Conservation (phyloP, 2,888 invertebrate species). For the Parnassius mnemosyne region DNA sequence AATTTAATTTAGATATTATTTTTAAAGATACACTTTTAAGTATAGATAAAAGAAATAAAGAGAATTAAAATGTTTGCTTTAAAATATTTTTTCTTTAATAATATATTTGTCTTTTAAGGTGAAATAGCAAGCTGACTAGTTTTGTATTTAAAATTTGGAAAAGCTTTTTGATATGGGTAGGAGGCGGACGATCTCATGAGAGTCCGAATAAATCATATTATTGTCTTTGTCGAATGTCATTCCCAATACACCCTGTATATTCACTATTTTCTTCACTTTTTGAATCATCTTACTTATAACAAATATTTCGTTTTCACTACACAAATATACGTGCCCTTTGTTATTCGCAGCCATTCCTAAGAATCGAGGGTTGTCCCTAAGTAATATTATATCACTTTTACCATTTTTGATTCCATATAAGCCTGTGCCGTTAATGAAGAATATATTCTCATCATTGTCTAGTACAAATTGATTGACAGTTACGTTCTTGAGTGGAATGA, state of each 20-base stretch:
- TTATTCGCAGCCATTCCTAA: slow-evolving; percentile 57
- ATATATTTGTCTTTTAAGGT: too few relatives aligned
- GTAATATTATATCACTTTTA: slow-evolving; percentile 36
- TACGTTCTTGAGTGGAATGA: slow-evolving; percentile 41
- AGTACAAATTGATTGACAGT: slow-evolving; percentile 61
- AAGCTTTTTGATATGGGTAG: slow-evolving; percentile 36
- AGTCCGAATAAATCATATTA: slow-evolving; percentile 63
- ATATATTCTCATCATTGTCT: slow-evolving; percentile 53
- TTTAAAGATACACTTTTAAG: too few relatives aligned
- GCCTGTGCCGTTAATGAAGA: slow-evolving; percentile 62
- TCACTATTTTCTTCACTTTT: slow-evolving; percentile 54
- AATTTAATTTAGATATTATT: too few relatives aligned
- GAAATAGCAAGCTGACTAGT: background rate
- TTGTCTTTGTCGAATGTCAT: slow-evolving; percentile 60
- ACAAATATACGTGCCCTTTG: slow-evolving; percentile 51
- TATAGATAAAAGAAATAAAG: too few relatives aligned
- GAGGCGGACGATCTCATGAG: slow-evolving; percentile 56
- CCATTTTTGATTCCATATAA: slow-evolving; percentile 51
- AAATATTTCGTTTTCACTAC: slow-evolving; percentile 63
- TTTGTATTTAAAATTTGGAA: slow-evolving; percentile 9
- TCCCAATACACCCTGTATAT: slow-evolving; percentile 55
- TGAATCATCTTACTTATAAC: slow-evolving; percentile 50
- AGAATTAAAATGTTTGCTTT: too few relatives aligned
- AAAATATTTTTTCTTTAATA: too few relatives aligned
- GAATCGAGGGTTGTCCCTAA: slow-evolving; percentile 52